Evolutionary conservation across 1,140 invertebrate species (phyloP).

Genomic region (Aphaenogaster rudis): DNA sequence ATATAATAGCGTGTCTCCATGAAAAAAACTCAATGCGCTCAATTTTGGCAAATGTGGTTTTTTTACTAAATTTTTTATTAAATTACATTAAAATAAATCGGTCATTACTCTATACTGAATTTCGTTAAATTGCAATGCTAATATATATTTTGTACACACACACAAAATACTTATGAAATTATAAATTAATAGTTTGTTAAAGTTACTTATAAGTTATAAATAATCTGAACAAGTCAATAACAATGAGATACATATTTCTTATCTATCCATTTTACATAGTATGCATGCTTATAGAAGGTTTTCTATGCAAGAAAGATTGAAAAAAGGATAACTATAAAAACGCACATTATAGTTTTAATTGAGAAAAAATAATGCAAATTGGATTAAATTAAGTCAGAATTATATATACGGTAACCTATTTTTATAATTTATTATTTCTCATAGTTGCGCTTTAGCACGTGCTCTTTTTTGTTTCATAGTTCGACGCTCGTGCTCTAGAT

Average conservation of each 20-base stretch:
- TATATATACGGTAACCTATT: neutral
- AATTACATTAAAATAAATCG: neutral
- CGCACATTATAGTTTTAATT: neutral
- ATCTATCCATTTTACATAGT: neutral
- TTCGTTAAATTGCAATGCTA: neutral
- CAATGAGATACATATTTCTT: neutral
- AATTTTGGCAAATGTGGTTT: neutral
- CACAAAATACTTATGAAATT: neutral
- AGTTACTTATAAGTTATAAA: neutral
- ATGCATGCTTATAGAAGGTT: neutral
- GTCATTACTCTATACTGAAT: neutral
- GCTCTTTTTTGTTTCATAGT: neutral
- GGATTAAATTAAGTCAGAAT: neutral
- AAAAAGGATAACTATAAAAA: slow-evolving; percentile 2
- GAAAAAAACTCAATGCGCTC: neutral
- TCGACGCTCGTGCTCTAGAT: neutral
- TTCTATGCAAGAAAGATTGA: neutral
- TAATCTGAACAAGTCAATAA: neutral
- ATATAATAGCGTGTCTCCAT: neutral
- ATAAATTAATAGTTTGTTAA: neutral
- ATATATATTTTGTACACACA: neutral
- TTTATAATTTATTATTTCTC: neutral
- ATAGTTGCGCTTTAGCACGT: neutral
- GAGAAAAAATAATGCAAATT: neutral
- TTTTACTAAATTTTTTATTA: neutral